These are phyloP conservation scores for Brienomyrus longianalis DNA, from an alignment of 2,113 vertebrate species.

Conservation along the genomic window DNA sequence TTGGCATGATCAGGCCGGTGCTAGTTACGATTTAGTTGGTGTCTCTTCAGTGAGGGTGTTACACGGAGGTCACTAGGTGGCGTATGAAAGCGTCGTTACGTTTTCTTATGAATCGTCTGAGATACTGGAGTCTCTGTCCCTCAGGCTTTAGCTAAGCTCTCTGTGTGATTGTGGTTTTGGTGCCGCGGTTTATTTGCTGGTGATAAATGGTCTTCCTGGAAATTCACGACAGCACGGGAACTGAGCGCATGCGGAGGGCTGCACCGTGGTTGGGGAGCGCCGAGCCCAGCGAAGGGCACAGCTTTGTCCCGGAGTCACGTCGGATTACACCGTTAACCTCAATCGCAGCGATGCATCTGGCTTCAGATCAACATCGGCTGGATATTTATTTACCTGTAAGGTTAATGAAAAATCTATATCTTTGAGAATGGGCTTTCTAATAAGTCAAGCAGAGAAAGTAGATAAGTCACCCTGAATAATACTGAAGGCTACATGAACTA, in stretches of 20 bases:
- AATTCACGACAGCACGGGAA: not conserved
- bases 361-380: not conserved
- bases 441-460: not conserved
- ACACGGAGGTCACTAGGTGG: not conserved
- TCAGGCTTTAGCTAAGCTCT: not conserved
- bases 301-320: not conserved
- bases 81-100: not conserved
- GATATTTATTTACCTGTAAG: not conserved
- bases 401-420: not conserved
- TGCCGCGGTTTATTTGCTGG: not conserved
- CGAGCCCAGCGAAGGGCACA: not conserved
- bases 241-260: not conserved
- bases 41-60: not conserved
- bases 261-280: not conserved
- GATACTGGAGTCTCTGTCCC: not conserved
- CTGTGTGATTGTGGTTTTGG: not conserved
- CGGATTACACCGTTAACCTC: not conserved
- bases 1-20: not conserved
- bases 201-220: not conserved
- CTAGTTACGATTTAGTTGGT: not conserved
- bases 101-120: not conserved
- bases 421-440: not conserved
- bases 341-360: not conserved
- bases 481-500: not conserved
- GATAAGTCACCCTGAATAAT: not conserved